Percentiles rank a stretch among this genome's conserved stretches.
phyloP scores from a whole-genome alignment of 2,888 invertebrate genomes.

The Incurvaria masculella region DNA sequence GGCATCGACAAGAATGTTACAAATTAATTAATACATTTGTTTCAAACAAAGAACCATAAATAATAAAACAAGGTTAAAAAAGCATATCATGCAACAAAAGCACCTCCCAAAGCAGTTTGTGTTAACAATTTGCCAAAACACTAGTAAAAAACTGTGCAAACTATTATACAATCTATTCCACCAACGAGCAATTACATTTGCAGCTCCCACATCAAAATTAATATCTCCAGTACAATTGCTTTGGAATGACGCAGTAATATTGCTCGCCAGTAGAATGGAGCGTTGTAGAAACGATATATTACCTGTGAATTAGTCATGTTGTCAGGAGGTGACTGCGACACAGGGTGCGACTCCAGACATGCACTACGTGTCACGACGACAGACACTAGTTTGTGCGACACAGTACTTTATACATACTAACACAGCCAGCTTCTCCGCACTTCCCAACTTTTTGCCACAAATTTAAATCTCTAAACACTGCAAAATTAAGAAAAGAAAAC shows the following conservation, averaged over 20 bases:
- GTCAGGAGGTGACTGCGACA: conserved; percentile 31
- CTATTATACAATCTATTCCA: too few species aligned
- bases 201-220: not conserved
- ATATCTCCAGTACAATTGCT: not conserved
- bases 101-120: too few species aligned
- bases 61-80: too few species aligned
- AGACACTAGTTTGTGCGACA: conserved; percentile 38
- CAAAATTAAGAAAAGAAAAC: conserved; percentile 41
- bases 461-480: conserved; percentile 47
- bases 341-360: conserved; percentile 46
- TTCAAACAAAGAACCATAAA: too few species aligned
- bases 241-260: not conserved
- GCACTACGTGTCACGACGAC: conserved; percentile 44
- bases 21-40: too few species aligned
- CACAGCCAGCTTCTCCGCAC: conserved; percentile 36
- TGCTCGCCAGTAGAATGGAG: not conserved
- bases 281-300: conserved; percentile 23
- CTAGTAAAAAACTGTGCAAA: too few species aligned
- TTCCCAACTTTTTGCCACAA: conserved; percentile 42
- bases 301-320: conserved; percentile 64
- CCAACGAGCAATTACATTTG: too few species aligned
- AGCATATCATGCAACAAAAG: too few species aligned
- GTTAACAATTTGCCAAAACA: too few species aligned
- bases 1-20: too few species aligned
- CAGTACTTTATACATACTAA: conserved; percentile 48